These are phyloP conservation scores for Platycheirus albimanus DNA, from an alignment of 2,888 invertebrate genomes.

Conservation along the genomic window DNA sequence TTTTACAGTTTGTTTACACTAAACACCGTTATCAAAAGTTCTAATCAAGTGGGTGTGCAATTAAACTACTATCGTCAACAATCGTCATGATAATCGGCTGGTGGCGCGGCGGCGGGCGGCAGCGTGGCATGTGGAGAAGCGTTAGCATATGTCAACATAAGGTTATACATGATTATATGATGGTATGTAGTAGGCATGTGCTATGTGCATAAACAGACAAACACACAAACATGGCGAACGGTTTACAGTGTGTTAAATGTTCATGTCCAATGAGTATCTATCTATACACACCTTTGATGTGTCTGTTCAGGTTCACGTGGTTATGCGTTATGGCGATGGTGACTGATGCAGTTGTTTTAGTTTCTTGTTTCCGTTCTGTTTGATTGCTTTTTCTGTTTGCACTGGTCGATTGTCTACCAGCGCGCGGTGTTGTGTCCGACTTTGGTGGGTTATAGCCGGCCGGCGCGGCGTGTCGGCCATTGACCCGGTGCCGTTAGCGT, in stretches of 20 bases:
- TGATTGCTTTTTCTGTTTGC: constrained; percentile 42
- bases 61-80: constrained; percentile 48
- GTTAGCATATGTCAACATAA: neutral
- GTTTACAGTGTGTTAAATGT: constrained; percentile 3
- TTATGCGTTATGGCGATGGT: no score
- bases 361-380: constrained; percentile 50
- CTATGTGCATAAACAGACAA: neutral
- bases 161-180: neutral
- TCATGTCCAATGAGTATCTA: constrained; percentile 1
- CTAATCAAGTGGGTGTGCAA: constrained; percentile 40
- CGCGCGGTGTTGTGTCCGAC: constrained; percentile 19
- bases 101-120: no score
- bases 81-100: constrained; percentile 21
- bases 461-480: neutral
- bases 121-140: constrained; percentile 6
- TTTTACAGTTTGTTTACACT: constrained; percentile 27
- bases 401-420: neutral
- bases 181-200: no score
- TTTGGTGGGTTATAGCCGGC: constrained; percentile 11
- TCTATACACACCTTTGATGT: constrained; percentile 1
- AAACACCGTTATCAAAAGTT: constrained; percentile 29
- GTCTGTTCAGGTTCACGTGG: neutral
- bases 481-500: constrained; percentile 15
- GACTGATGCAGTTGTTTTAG: constrained; percentile 12
- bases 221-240: constrained; percentile 1